Evolutionary conservation across 2,888 invertebrate species (phyloP), one percentile per base, ranked within the genome.

Genomic region (Cantharis nigra): DNA sequence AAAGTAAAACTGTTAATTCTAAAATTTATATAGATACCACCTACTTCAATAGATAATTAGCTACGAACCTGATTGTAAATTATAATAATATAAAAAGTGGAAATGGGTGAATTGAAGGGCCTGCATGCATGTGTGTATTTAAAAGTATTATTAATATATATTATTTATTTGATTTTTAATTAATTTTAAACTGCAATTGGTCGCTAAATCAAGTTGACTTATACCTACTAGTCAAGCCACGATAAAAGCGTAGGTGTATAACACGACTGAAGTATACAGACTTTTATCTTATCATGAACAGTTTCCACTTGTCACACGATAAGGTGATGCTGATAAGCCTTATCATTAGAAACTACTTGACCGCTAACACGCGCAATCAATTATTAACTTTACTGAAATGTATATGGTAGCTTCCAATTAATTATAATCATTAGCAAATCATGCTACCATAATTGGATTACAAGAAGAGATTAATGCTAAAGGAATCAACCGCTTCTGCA

Each of bases 291-390:
- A 79, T 79, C 79, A 79, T 69, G 28, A 79, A 69, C 72, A 72
- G 78, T 79, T 79, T 73, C 75, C 69, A 78, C 77, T 79, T 79
- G 79, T 79, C 79, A 79, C 75, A 73, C 72, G 79, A 79, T 79
- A 77, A 77, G 63, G 74, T 72, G 77, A 77, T 73, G 71, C 70
- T 71, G 80, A 80, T 77, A 77, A 76, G 69, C 14, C 70, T 81
- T 80, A 79, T 80, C 81, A 77, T 63, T 62, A 75, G 73, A 77
- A 77, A 72, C 76, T 75, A 76, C 77, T 78, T 80, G 77, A 80
- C 77, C 78, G 77, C 75, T 75, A 76, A 78, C 79, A 79, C 78
- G 77, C 78, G 77, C 79, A 74, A 75, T 78, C 72, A 63, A 74
- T 75, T 78, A 69, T 64, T 67, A 26, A 23, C 26, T 65, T 65